Evolutionary conservation across 2,888 invertebrate species (phyloP), one percentile per base, ranked within the genome.

Genomic region (Merodon equestris): DNA sequence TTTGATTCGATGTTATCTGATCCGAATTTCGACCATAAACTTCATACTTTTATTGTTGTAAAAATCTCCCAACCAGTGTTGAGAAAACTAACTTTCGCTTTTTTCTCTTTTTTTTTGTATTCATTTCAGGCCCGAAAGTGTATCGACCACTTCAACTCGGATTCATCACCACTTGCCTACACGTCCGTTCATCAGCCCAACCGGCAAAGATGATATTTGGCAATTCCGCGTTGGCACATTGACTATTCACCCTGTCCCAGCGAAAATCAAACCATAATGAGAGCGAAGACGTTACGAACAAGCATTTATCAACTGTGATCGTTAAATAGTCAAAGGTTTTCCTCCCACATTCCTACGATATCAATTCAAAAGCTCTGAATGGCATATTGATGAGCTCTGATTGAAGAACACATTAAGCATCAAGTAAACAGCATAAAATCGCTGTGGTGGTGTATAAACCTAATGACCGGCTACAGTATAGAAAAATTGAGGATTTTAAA

Each of bases 31-130:
- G 14, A 42, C 15, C 36, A 42, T 34, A 47, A 47, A 15, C 15
- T 10, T 44, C 5, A n/a, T 44, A 17, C 1, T 47, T 17, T 15
- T n/a, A n/a, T n/a, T n/a, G n/a, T n/a, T n/a, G n/a, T n/a, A n/a
- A n/a, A n/a, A n/a, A n/a, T 47, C 47, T 7, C 17, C 13, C 9
- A 34, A 1, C 1, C 17, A n/a, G 15, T 17, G 18, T 18, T 27
- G 7, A 42, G 44, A 64, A 50, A 71, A 51, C 56, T 77, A 77
- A 75, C 58, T 77, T 77, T 77, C 77, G 42, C 63, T 76, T 73
- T 73, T 66, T 54, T 61, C 40, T 48, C 45, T 36, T 61, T 63
- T n/a, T n/a, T 67, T 54, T 67, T 13, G 17, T 27, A 27, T 42
- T 67, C 53, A 57, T 77, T 77, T 48, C 73, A 77, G 77, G 44